These are phyloP conservation scores for Cliona cf. orientalis DNA, from an alignment of 37 sponge, comb jelly and placozoan species.

Conservation along the genomic window DNA sequence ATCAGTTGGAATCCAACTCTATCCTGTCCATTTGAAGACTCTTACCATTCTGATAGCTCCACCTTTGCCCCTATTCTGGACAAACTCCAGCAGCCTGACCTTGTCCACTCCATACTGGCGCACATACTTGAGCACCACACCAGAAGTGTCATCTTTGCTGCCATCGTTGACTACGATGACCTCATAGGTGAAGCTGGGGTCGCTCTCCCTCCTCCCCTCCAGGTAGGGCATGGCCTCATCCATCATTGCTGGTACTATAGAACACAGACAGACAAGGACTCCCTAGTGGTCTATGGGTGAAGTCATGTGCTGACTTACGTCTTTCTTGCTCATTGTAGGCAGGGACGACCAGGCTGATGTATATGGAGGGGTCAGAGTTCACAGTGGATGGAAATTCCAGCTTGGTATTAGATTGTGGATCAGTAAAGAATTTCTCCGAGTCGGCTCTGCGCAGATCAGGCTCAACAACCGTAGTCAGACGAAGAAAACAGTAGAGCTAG, in stretches of 20 bases:
- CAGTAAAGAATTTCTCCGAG: slow-evolving; percentile 72
- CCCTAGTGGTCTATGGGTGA: neutral
- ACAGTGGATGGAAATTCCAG: slow-evolving; percentile 76
- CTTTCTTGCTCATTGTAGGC: slow-evolving; percentile 94
- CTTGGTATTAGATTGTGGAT: slow-evolving; percentile 43
- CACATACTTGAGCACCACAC: slow-evolving; percentile 88
- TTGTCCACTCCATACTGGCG: slow-evolving; percentile 77
- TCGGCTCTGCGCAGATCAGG: slow-evolving; percentile 71
- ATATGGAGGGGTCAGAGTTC: slow-evolving; percentile 64
- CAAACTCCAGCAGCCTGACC: slow-evolving; percentile 87
- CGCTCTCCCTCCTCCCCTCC: slow-evolving; percentile 42
- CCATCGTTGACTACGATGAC: slow-evolving; percentile 97
- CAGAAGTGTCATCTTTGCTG: slow-evolving; percentile 86
- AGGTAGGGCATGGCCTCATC: slow-evolving; percentile 84
- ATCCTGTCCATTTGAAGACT: too few relatives aligned
- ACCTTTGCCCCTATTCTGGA: slow-evolving; percentile 94
- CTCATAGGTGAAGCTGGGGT: slow-evolving; percentile 48
- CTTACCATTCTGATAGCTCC: slow-evolving; percentile 96
- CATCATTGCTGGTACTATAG: slow-evolving; percentile 86
- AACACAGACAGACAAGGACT: neutral
- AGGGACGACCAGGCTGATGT: slow-evolving; percentile 87
- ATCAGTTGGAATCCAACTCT: neutral
- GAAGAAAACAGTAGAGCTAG: slow-evolving; percentile 71
- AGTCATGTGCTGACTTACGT: slow-evolving; percentile 51
- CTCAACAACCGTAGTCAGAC: slow-evolving; percentile 54